Conservation (phyloP, 2,888 invertebrate species). For the Podabrus alpinus region DNA sequence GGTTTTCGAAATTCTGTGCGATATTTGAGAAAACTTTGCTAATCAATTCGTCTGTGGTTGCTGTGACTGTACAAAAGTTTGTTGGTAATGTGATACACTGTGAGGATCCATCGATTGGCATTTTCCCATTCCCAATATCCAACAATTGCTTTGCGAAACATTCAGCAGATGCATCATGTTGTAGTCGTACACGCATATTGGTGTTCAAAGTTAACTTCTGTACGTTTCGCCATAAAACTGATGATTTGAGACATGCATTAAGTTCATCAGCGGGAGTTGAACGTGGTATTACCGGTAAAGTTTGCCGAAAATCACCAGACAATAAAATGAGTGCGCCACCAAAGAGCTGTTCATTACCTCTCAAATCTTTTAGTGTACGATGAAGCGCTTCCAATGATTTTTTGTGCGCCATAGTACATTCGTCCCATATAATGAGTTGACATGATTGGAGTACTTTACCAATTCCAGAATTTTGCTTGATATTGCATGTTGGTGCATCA, state of each 20-base stretch:
- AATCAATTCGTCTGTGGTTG: constrained; percentile 40
- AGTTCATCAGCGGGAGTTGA: constrained; percentile 44
- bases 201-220: constrained; percentile 32
- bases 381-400: constrained; percentile 39
- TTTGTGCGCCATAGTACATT: constrained; percentile 33
- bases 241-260: constrained; percentile 45
- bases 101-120: constrained; percentile 36
- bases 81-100: constrained; percentile 40
- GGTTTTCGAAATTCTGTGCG: constrained; percentile 36
- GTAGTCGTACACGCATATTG: constrained; percentile 42
- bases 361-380: constrained; percentile 38
- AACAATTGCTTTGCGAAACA: constrained; percentile 40
- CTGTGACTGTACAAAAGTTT: constrained; percentile 40
- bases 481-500: constrained; percentile 42
- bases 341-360: constrained; percentile 36
- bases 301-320: constrained; percentile 41
- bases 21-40: constrained; percentile 44
- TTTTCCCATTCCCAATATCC: constrained; percentile 40
- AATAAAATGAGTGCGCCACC: constrained; percentile 40
- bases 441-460: constrained; percentile 22
- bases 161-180: constrained; percentile 37
- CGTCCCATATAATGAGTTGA: constrained; percentile 35
- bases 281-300: constrained; percentile 44
- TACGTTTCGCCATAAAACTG: constrained; percentile 38
- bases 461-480: constrained; percentile 32